A percentile compares a stretch with the other conserved stretches of the same genome.
Conservation (phyloP, 2,113 vertebrate genomes). For the Hippotragus niger region DNA sequence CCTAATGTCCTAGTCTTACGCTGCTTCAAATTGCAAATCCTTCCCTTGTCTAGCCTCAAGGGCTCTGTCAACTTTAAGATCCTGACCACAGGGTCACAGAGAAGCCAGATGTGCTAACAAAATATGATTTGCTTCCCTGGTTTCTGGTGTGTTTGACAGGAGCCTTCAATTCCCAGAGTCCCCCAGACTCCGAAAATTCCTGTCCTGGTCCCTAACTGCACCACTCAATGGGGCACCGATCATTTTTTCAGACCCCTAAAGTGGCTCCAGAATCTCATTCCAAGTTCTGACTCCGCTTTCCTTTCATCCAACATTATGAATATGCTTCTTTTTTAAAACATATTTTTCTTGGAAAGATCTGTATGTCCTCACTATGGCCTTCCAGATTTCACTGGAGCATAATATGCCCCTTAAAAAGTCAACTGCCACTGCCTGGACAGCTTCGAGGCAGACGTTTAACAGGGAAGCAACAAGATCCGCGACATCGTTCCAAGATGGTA, state of each 20-base stretch:
- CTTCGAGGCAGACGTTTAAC: background rate
- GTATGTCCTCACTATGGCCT: background rate
- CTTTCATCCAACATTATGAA: conserved; percentile 4
- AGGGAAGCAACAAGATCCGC: background rate
- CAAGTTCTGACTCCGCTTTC: background rate
- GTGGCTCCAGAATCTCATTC: background rate
- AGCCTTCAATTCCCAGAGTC: conserved; percentile 3
- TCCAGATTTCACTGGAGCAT: background rate
- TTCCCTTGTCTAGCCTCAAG: background rate
- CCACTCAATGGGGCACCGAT: background rate
- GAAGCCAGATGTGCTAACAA: conserved; percentile 28
- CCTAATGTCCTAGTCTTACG: background rate
- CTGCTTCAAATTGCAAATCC: background rate
- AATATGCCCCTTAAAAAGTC: background rate
- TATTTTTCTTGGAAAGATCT: conserved; percentile 64
- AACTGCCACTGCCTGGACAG: background rate
- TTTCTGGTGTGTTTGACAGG: background rate
- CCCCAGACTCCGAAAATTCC: background rate
- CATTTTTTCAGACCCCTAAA: conserved; percentile 38
- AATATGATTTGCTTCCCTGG: conserved; percentile 37
- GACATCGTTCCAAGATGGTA: background rate
- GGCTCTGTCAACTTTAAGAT: conserved; percentile 4
- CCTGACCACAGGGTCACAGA: background rate
- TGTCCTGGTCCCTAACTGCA: background rate
- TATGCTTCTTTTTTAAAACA: conserved; percentile 54